Evolutionary conservation across 2,888 invertebrate genomes (phyloP).

Genomic region (Leucophenga montana): DNA sequence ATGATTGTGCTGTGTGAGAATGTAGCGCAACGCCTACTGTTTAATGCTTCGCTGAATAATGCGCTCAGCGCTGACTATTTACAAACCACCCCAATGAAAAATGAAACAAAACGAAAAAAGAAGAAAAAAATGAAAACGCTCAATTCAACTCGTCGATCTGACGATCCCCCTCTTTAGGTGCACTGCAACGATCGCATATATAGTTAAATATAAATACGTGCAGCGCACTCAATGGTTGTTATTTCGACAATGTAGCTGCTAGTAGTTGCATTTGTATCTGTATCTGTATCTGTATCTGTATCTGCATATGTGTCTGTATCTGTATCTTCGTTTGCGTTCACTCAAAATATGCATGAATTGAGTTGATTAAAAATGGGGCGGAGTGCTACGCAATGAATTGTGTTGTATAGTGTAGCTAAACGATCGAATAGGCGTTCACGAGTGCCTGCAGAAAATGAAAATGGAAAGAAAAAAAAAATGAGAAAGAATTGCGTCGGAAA

Average conservation of each 20-base stretch:
- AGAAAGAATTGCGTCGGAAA: too few species aligned
- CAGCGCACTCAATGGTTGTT: neutral
- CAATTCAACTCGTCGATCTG: neutral
- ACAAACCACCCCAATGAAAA: slow-evolving; percentile 59
- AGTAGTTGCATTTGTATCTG: neutral
- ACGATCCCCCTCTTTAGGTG: slow-evolving; percentile 24
- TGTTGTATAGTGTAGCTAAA: neutral
- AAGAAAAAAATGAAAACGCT: neutral
- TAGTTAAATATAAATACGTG: neutral
- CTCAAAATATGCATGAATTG: too few species aligned
- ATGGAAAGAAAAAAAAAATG: too few species aligned
- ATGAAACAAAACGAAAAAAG: too few species aligned
- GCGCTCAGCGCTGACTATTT: slow-evolving; percentile 49
- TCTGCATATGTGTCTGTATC: neutral
- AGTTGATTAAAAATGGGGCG: too few species aligned
- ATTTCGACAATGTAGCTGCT: too few species aligned
- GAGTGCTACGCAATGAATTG: neutral
- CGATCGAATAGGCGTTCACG: too few species aligned
- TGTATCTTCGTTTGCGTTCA: neutral
- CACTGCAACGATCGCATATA: neutral
- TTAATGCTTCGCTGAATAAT: slow-evolving; percentile 43
- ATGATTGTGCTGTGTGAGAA: neutral
- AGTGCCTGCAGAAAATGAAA: too few species aligned
- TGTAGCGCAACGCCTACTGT: slow-evolving; percentile 32
- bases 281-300: too few species aligned